Conservation (phyloP, 2,797 vertebrate genomes). For the Epinephelus coioides region DNA sequence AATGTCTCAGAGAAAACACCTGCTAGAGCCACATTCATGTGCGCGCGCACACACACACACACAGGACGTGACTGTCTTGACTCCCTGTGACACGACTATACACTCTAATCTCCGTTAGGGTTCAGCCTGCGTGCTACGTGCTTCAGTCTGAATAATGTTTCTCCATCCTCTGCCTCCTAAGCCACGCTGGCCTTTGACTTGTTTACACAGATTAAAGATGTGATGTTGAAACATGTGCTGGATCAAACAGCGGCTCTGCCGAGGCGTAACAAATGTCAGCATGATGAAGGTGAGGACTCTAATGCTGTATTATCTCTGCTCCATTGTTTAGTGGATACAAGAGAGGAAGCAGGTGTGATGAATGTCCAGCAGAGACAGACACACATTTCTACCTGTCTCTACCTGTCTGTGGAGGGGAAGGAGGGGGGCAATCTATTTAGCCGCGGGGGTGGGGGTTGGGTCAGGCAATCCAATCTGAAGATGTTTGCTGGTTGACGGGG, state of each 20-base stretch:
- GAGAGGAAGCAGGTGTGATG: conserved; percentile 71
- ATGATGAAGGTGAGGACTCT: conserved; percentile 78
- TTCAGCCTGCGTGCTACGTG: conserved; percentile 41
- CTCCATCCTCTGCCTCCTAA: conserved; percentile 48
- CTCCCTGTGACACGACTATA: conserved; percentile 61
- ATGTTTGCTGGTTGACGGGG: conserved; percentile 79
- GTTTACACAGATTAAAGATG: conserved; percentile 80
- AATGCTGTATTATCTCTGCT: conserved; percentile 74
- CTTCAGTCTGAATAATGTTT: conserved; percentile 68
- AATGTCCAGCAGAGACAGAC: conserved; percentile 64
- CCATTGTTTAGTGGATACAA: conserved; percentile 61
- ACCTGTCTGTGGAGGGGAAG: conserved; percentile 47
- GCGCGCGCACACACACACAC: conserved; percentile 31
- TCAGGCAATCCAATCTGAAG: conserved; percentile 69
- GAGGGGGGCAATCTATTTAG: conserved; percentile 57
- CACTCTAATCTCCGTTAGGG: conserved; percentile 63
- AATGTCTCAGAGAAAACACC: conserved; percentile 55
- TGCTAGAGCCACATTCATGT: conserved; percentile 29
- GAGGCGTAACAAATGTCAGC: conserved; percentile 76
- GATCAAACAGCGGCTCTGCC: conserved; percentile 60
- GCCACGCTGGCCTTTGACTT: conserved; percentile 76
- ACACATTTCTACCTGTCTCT: conserved; percentile 65
- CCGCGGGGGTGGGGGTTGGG: conserved; percentile 28
- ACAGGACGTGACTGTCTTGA: conserved; percentile 64
- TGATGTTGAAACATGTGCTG: conserved; percentile 73